These are phyloP conservation scores for Plectrocnemia conspersa DNA, from an alignment of 1,140 invertebrate genomes.

Conservation along the genomic window DNA sequence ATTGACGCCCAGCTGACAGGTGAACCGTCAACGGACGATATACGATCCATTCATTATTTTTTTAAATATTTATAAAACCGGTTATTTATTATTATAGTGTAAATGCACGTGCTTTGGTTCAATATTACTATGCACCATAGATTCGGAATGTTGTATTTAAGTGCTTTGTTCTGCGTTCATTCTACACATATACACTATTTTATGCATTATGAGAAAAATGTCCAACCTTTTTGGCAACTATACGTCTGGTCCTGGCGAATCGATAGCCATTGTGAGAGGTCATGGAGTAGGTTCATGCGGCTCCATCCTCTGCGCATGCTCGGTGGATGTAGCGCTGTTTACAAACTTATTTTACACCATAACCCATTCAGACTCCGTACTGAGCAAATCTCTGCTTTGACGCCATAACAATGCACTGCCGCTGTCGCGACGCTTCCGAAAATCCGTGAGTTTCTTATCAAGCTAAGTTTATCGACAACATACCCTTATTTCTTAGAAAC, in stretches of 20 bases:
- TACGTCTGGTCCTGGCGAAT: conserved; percentile 12
- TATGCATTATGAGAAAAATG: not conserved
- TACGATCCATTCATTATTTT: no score
- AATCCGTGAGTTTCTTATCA: not conserved
- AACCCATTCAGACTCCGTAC: no score
- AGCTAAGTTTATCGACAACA: not conserved
- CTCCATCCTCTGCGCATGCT: conserved; percentile 3
- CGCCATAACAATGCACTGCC: not conserved
- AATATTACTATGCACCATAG: not conserved
- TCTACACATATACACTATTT: not conserved
- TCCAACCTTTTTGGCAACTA: not conserved
- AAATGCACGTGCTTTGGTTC: not conserved
- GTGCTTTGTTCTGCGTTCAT: not conserved
- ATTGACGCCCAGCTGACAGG: no score
- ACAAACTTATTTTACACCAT: no score
- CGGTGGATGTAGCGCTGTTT: conserved; percentile 7
- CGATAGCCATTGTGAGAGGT: conserved; percentile 15
- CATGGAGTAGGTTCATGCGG: conserved; percentile 12
- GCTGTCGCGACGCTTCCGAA: not conserved
- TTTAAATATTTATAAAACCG: no score
- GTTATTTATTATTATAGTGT: conserved; percentile 2
- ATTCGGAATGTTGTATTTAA: not conserved
- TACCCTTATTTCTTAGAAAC: not conserved
- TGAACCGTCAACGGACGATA: no score
- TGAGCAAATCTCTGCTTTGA: not conserved